Evolutionary conservation across 1,140 invertebrate species (phyloP).

Genomic region (Charaxes varanes): DNA sequence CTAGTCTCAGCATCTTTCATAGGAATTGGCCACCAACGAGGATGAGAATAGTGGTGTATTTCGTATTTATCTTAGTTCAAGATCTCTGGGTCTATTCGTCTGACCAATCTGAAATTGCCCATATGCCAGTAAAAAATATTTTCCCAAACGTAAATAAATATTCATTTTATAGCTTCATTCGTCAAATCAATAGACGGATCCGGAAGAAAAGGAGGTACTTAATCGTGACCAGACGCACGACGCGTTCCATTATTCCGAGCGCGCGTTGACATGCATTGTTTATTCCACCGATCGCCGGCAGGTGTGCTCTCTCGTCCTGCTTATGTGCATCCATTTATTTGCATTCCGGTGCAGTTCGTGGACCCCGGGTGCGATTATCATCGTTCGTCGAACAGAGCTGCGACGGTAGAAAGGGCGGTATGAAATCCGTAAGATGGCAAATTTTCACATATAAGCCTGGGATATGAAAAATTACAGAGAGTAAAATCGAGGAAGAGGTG

Average conservation of each 20-base stretch:
- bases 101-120: no score
- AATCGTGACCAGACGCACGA: constrained; percentile 27
- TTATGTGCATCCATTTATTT: constrained; percentile 64
- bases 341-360: constrained; percentile 60
- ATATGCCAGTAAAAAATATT: constrained; percentile 9
- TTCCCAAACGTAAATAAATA: constrained; percentile 2
- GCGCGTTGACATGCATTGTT: constrained; percentile 55
- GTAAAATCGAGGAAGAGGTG: no score
- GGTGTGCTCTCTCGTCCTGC: constrained; percentile 59
- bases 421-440: no score
- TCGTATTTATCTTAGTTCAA: no score
- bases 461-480: no score
- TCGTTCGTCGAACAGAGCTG: no score
- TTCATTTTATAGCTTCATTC: constrained; percentile 17
- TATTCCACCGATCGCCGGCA: constrained; percentile 53
- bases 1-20: no score
- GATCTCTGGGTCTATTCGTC: no score
- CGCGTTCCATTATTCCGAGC: constrained; percentile 29
- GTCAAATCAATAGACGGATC: constrained; percentile 26
- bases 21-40: no score
- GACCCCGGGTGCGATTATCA: constrained; percentile 45
- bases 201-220: constrained; percentile 29
- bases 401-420: no score
- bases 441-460: no score
- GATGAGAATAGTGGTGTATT: no score